phyloP scores from a whole-genome alignment of 2,888 invertebrate genomes.

The Drosophila paracracens region DNA sequence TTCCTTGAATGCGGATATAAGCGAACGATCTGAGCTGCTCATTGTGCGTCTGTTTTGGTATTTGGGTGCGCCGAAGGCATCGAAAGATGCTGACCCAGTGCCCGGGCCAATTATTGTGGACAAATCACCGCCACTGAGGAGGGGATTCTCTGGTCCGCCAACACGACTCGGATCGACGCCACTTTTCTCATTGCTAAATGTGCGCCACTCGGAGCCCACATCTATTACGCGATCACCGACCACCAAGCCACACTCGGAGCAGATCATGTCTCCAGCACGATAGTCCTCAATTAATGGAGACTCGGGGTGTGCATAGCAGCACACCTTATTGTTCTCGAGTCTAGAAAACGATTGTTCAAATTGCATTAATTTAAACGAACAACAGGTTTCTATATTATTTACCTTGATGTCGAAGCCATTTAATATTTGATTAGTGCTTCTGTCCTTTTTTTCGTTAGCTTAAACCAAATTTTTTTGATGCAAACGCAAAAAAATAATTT shows the following conservation, averaged over 20 bases:
- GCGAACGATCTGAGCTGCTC: conserved; percentile 97
- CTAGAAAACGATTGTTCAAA: conserved; percentile 24
- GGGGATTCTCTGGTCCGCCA: conserved; percentile 99
- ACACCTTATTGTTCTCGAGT: conserved; percentile 89
- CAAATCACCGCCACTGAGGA: conserved; percentile 97
- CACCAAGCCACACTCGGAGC: conserved; percentile 99
- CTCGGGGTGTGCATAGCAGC: conserved; percentile 97
- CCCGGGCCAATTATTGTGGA: conserved; percentile 96
- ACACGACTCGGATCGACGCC: conserved; percentile 99
- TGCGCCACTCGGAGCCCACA: conserved; percentile 99
- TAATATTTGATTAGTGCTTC: conserved; percentile 14
- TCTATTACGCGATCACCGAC: conserved; percentile 99
- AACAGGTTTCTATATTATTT: conserved; percentile 15
- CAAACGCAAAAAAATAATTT: conserved; percentile 38
- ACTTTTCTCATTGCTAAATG: conserved; percentile 99
- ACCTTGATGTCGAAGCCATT: conserved; percentile 75
- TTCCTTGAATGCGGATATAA: conserved; percentile 98
- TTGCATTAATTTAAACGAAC: not conserved
- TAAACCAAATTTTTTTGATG: conserved; percentile 13
- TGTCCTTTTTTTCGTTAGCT: not conserved
- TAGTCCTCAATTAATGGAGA: conserved; percentile 98
- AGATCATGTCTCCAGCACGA: conserved; percentile 97
- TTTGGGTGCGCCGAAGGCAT: conserved; percentile 92
- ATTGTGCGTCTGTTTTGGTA: conserved; percentile 92
- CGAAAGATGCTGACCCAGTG: conserved; percentile 93